phyloP scores from a whole-genome alignment of 1,140 invertebrate genomes.

The Ylistrum balloti region DNA sequence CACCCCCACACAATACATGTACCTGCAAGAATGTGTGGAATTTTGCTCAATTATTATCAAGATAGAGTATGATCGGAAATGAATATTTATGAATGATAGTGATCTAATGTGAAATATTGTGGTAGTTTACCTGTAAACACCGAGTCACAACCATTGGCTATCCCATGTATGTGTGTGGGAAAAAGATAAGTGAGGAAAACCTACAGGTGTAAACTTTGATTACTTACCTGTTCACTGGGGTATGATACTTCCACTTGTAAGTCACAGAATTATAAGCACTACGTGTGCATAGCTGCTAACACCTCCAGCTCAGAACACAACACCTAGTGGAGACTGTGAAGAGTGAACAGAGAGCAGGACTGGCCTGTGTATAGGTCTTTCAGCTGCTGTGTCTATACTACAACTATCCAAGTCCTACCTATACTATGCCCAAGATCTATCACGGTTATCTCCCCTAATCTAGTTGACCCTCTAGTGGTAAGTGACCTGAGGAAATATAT shows the following conservation, averaged over 20 bases:
- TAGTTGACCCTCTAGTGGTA: not conserved
- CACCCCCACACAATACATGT: not conserved
- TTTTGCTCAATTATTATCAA: not conserved
- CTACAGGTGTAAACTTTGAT: not conserved
- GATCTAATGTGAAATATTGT: not conserved
- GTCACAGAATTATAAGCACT: not conserved
- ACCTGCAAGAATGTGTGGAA: not conserved
- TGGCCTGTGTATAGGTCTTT: not conserved
- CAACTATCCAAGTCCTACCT: not conserved
- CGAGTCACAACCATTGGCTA: not conserved
- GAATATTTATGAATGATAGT: constrained; percentile 30
- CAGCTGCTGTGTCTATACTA: not conserved
- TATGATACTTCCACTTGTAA: not conserved
- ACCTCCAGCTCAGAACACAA: not conserved
- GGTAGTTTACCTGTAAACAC: not conserved
- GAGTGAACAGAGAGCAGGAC: not conserved
- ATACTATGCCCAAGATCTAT: not conserved
- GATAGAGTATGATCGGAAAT: constrained; percentile 38
- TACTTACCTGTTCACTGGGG: not conserved
- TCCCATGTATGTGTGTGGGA: not conserved
- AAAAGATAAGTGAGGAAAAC: not conserved
- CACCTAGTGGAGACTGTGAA: too few relatives aligned
- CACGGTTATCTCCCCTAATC: not conserved
- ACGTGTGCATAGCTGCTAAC: not conserved
- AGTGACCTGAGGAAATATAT: too few relatives aligned